Evolutionary conservation across 2,888 invertebrate species (phyloP), one percentile per base, ranked within the genome.

Genomic region (Plagiodera versicolora): DNA sequence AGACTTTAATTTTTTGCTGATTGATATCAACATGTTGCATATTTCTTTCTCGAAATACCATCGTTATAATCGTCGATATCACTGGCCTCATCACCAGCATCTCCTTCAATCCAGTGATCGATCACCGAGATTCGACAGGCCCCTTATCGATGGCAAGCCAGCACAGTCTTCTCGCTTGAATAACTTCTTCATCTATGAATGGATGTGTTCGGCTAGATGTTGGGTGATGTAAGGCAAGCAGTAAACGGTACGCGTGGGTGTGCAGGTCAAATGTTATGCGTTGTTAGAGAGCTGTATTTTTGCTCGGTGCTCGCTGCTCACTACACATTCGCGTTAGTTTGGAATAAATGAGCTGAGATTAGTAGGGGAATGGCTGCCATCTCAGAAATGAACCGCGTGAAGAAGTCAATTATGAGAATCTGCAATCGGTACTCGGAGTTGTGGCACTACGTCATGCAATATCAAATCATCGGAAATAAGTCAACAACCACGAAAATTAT

Each of bases 241-340:
- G 67, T 67, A 67, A 67, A 65, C 47, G 60, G 45, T 17, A 46
- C 44, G 53, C 67, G 73, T 73, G 67, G 73, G 73, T 63, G 72
- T 71, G 68, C 70, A 70, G 73, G 73, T 73, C 73, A 73, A 69
- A 72, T 69, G 71, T 71, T 61, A 61, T 18, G 67, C 58, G 69
- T 69, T 67, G 70, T 71, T 69, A 67, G 65, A 62, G 62, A 67
- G 63, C 39, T 39, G 69, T 64, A 67, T 70, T 70, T 70, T 70
- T 63, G 39, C 24, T 19, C n/a, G 45, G 59, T n/a, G n/a, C 49
- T 59, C 24, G 45, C 59, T 55, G 19, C 54, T 59, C 44, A 55
- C 59, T 59, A 48, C 49, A 59, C 59, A 59, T 50, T 59, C 44
- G 54, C 53, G 50, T 54, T 54, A 54, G 49, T 59, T 32, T 18